A percentile compares a stretch with the other conserved stretches of the same genome.
phyloP scores from a whole-genome alignment of 2,888 invertebrate species.

The Oscheius sp. region DNA sequence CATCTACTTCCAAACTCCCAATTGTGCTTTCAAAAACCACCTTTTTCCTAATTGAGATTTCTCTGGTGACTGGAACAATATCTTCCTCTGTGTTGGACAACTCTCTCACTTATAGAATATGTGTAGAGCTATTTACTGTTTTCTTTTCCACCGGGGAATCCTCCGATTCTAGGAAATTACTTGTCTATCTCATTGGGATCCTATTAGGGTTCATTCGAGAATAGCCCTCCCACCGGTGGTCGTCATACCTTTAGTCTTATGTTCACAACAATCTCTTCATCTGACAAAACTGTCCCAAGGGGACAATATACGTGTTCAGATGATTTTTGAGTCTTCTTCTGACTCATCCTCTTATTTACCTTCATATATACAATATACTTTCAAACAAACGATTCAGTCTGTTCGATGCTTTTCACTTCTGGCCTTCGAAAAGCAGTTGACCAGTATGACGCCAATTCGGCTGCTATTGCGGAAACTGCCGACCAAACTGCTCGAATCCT shows the following conservation, averaged over 20 bases:
- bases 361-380: no score
- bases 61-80: neutral
- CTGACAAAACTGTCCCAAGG: neutral
- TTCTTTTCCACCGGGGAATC: no score
- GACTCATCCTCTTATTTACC: no score
- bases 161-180: conserved; percentile 11
- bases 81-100: no score
- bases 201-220: conserved; percentile 6
- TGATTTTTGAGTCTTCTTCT: neutral
- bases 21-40: no score
- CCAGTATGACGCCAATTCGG: conserved; percentile 43
- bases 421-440: conserved; percentile 65
- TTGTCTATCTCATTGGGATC: conserved; percentile 2
- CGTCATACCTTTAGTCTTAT: no score
- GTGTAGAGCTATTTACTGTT: no score
- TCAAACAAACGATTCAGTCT: no score
- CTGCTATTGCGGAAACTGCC: conserved; percentile 39
- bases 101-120: no score
- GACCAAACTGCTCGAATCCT: conserved; percentile 51
- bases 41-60: neutral
- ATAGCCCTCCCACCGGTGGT: neutral
- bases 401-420: conserved; percentile 69
- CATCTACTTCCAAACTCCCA: conserved; percentile 19
- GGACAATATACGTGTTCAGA: neutral
- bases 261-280: neutral